Evolutionary conservation across 2,797 vertebrate genomes (phyloP), one percentile per base, ranked within the genome.

Genomic region (Myoxocephalus aenaeus): DNA sequence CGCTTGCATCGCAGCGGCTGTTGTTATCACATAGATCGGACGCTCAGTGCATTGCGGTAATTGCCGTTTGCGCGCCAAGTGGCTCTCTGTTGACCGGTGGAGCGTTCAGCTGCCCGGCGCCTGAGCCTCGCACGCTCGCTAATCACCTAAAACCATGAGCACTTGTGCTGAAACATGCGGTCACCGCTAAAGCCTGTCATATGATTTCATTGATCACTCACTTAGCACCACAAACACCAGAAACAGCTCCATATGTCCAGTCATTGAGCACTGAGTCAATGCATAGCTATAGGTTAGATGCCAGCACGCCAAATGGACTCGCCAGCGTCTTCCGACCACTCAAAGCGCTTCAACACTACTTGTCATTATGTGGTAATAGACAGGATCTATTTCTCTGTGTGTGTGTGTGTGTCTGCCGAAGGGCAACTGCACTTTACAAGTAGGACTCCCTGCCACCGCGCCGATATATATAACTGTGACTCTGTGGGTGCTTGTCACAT

Each of bases 21-120:
- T 27, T 42, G 13, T 14, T 15, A 32, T 54, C 42, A 75, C 57
- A 66, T 1, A 25, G 40, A 66, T 53, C 20, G 14, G n/a, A 72
- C 51, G 20, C 29, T 79, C 32, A 57, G 38, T 70, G 34, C 11
- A 50, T 72, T 46, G 59, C 40, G 70, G 44, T 70, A 25, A 81
- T 59, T 70, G 34, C 13, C 46, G 34, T 50, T 57, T 29, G 38
- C 3, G 11, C 12, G 62, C 50, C 59, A 79, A 58, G 18, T 51
- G 54, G 53, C 27, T 64, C 12, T 50, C 54, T 53, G 58, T 76
- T 77, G 69, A 25, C 65, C 36, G 53, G 57, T 79, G 42, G 32
- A 61, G 64, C 32, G 50, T 58, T 51, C 57, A 65, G 70, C 48
- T 70, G 46, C 44, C 80, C 42, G 44, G 62, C 65, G 79, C 72